Conservation (phyloP, 2,888 invertebrate genomes). For the Perizoma affinitatum region DNA sequence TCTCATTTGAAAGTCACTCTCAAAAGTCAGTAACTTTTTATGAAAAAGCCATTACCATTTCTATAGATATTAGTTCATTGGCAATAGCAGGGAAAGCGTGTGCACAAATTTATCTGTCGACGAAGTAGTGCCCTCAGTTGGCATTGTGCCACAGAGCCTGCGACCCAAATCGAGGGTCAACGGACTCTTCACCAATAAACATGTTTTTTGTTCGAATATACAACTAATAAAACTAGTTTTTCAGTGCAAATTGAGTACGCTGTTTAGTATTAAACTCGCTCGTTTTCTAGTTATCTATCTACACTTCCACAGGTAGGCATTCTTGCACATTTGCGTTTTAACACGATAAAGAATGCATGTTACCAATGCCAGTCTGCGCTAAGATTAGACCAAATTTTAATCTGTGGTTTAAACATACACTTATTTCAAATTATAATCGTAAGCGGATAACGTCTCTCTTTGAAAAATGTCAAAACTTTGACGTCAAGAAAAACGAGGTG, state of each 20-base stretch:
- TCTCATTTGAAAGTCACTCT: no score
- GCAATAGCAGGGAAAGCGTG: constrained; percentile 37
- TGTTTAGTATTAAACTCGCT: constrained; percentile 15
- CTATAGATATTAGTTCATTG: constrained; percentile 22
- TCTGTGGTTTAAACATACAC: no score
- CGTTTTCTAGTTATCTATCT: not conserved
- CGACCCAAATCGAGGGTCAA: constrained; percentile 55
- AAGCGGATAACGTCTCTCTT: no score
- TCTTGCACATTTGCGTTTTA: no score
- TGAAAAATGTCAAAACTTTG: no score
- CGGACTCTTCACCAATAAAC: constrained; percentile 52
- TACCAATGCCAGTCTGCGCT: no score
- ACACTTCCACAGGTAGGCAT: no score
- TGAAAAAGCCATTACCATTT: not conserved
- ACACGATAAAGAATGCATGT: no score
- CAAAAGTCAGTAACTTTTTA: no score
- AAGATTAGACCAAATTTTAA: no score
- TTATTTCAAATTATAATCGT: no score
- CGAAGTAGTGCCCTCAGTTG: constrained; percentile 32
- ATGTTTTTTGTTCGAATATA: constrained; percentile 54
- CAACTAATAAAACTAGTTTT: constrained; percentile 26
- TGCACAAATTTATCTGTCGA: constrained; percentile 50
- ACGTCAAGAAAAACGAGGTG: no score
- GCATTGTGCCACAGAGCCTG: constrained; percentile 38
- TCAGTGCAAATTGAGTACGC: constrained; percentile 23